A percentile compares a stretch with the other conserved stretches of the same genome.
These are phyloP conservation scores for Aporophyla lueneburgensis DNA, from an alignment of 2,888 invertebrate species.

Conservation along the genomic window DNA sequence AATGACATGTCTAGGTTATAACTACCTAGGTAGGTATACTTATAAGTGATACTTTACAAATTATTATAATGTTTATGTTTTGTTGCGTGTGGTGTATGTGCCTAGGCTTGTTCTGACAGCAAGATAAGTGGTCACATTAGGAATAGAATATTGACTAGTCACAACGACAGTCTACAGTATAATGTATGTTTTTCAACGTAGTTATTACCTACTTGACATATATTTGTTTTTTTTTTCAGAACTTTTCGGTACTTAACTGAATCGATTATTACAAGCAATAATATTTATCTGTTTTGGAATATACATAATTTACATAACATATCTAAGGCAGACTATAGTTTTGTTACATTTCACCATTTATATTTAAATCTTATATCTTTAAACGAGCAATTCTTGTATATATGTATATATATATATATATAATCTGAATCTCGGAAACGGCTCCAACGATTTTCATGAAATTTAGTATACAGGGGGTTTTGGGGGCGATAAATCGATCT, in stretches of 20 bases:
- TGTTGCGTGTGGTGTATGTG: conserved; percentile 21
- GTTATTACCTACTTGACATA: neutral
- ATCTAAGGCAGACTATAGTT: too few relatives aligned
- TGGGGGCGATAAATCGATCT: too few relatives aligned
- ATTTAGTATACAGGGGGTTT: too few relatives aligned
- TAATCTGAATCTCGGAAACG: too few relatives aligned
- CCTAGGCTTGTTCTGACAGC: conserved; percentile 12
- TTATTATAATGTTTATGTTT: conserved; percentile 22
- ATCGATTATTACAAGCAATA: neutral
- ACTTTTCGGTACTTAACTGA: neutral
- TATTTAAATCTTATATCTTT: too few relatives aligned
- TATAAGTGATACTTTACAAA: conserved; percentile 21
- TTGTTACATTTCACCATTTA: too few relatives aligned
- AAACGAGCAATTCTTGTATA: too few relatives aligned
- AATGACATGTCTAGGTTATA: conserved; percentile 10
- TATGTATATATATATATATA: too few relatives aligned
- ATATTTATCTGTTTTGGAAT: neutral
- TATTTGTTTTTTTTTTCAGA: neutral
- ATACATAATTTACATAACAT: neutral
- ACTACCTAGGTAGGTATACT: neutral
- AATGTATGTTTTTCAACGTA: conserved; percentile 1
- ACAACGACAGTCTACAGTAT: neutral
- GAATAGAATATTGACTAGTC: conserved; percentile 39
- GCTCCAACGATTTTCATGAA: too few relatives aligned
- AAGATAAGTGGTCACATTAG: conserved; percentile 39